Percentiles rank a stretch among this genome's conserved stretches.
Conservation (phyloP, 1,140 invertebrate species). For the Zaprionus vittiger region DNA sequence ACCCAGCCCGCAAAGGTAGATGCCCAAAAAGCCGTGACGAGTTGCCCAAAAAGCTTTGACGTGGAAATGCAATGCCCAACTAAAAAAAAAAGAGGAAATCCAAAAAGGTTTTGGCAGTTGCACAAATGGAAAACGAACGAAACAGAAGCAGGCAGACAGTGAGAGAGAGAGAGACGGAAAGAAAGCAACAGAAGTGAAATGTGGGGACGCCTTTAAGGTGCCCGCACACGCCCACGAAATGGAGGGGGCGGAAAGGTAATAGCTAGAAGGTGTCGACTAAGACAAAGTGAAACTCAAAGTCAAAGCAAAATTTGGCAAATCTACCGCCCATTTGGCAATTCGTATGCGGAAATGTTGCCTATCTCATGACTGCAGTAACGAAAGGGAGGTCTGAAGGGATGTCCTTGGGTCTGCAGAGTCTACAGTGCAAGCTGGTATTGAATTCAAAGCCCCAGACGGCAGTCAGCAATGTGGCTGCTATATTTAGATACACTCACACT, state of each 20-base stretch:
- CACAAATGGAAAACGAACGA: conserved; percentile 14
- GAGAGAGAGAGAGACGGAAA: not conserved
- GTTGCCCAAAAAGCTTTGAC: not conserved
- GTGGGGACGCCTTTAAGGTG: not conserved
- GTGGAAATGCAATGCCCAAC: conserved; percentile 13
- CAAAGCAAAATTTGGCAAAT: not conserved
- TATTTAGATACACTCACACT: not conserved
- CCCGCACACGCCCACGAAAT: not conserved
- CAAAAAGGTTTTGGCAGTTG: conserved; percentile 1
- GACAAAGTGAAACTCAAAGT: not conserved
- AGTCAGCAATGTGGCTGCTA: conserved; percentile 24
- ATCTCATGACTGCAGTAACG: not conserved
- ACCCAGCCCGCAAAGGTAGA: conserved; percentile 27
- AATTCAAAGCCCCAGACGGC: conserved; percentile 11
- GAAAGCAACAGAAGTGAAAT: not conserved
- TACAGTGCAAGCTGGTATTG: conserved; percentile 24
- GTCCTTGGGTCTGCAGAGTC: not conserved
- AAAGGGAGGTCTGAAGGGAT: not conserved
- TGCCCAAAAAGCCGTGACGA: conserved; percentile 8
- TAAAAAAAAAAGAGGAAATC: not conserved
- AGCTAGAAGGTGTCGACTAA: not conserved
- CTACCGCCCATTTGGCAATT: not conserved
- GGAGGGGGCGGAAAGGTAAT: not conserved
- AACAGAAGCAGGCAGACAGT: not conserved
- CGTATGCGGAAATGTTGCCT: not conserved